These are phyloP conservation scores for Dasypogon diadema DNA, from an alignment of 2,888 invertebrate genomes.

Conservation along the genomic window DNA sequence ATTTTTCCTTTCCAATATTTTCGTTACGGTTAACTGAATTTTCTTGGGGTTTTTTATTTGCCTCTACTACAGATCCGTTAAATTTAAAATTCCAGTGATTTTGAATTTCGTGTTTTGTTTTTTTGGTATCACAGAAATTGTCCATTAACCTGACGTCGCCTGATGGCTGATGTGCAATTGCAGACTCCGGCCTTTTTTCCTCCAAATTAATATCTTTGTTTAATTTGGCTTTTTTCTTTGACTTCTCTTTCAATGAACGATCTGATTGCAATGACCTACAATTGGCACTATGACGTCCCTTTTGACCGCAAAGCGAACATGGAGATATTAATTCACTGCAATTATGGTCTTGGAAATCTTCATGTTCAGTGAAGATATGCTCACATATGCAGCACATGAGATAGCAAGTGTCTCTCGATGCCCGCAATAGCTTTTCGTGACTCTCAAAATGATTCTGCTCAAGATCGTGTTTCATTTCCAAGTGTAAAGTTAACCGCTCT, in stretches of 20 bases:
- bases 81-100: conserved; percentile 33
- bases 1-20: background rate
- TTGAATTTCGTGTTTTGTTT: conserved; percentile 15
- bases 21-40: background rate
- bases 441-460: conserved; percentile 77
- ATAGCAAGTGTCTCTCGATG: conserved; percentile 75
- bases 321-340: conserved; percentile 70
- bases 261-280: conserved; percentile 61
- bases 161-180: background rate
- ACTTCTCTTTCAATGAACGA: conserved; percentile 8
- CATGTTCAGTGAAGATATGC: conserved; percentile 80
- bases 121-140: conserved; percentile 14
- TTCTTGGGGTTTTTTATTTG: background rate
- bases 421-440: conserved; percentile 76
- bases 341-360: conserved; percentile 81
- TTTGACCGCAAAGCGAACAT: conserved; percentile 66
- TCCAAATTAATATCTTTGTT: background rate
- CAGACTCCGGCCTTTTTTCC: conserved; percentile 1
- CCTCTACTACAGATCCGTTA: conserved; percentile 13
- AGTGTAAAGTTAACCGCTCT: conserved; percentile 82
- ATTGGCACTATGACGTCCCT: conserved; percentile 64
- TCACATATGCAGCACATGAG: conserved; percentile 86
- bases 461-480: conserved; percentile 82
- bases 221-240: conserved; percentile 11
- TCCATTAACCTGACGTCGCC: background rate